Conservation (phyloP, 30 jellyfish, hydroid and myxozoan genomes). For the Pseudorhiza aurosa region DNA sequence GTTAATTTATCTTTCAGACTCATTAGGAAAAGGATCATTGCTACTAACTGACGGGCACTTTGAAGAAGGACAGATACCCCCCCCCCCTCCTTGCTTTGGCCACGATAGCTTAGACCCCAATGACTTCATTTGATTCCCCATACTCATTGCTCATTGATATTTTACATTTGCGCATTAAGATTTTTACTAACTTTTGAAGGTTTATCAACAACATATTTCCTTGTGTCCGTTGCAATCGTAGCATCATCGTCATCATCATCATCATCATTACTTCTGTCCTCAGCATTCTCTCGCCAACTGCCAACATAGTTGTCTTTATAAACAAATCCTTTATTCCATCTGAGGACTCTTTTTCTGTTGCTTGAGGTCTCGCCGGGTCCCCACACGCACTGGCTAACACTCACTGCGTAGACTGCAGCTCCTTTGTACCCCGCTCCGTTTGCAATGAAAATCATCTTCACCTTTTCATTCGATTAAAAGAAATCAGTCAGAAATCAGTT, state of each 20-base stretch:
- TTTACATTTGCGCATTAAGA: too few species aligned
- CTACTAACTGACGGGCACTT: too few species aligned
- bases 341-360: slow-evolving; percentile 2
- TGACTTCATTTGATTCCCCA: too few species aligned
- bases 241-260: background rate
- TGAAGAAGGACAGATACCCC: too few species aligned
- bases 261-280: background rate
- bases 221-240: slow-evolving; percentile 51
- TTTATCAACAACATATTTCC: background rate
- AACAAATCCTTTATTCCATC: slow-evolving; percentile 54
- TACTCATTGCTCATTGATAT: too few species aligned
- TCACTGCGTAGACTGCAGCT: slow-evolving; percentile 63
- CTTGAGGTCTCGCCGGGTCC: slow-evolving; percentile 20
- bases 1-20: too few species aligned
- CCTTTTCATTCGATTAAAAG: slow-evolving; percentile 6
- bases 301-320: slow-evolving; percentile 55
- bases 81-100: too few species aligned
- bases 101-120: too few species aligned
- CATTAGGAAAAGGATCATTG: too few species aligned
- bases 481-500: background rate
- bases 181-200: too few species aligned
- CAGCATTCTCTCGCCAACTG: background rate
- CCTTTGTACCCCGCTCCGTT: slow-evolving; percentile 83
- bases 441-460: slow-evolving; percentile 37
- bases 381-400: slow-evolving; percentile 54